Evolutionary conservation across 2,797 vertebrate species (phyloP).

Genomic region (Benthosema pterotum): DNA sequence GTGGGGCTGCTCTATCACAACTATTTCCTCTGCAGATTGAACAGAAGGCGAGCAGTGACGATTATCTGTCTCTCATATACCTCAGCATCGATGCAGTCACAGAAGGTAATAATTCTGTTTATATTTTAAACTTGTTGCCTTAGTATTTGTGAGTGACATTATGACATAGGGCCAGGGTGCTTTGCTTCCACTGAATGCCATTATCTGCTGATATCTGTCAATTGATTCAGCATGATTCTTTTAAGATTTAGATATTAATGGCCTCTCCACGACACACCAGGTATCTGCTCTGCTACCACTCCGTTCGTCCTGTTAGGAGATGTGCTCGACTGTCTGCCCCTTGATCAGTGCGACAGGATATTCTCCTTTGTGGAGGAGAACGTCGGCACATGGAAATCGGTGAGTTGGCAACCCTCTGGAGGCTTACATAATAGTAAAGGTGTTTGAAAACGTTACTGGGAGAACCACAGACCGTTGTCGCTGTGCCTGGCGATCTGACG

Average conservation of each 20-base stretch:
- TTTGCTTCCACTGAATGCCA: background rate
- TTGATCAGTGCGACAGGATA: constrained; percentile 96
- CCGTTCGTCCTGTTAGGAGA: constrained; percentile 95
- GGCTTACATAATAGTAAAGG: background rate
- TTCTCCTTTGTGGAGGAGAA: constrained; percentile 98
- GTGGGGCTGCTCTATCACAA: too few species aligned
- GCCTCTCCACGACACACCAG: constrained; percentile 70
- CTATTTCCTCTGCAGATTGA: constrained; percentile 88
- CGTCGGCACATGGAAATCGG: constrained; percentile 97
- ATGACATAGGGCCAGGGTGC: too few species aligned
- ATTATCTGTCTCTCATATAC: constrained; percentile 93
- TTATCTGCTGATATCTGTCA: too few species aligned
- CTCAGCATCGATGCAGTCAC: constrained; percentile 93
- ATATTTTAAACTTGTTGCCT: background rate
- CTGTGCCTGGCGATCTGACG: too few species aligned
- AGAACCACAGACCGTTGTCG: too few species aligned
- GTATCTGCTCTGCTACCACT: constrained; percentile 94
- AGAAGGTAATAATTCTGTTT: constrained; percentile 80
- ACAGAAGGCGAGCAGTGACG: constrained; percentile 86
- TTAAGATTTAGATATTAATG: too few species aligned
- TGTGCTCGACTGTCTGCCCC: constrained; percentile 95
- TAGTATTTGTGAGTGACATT: background rate
- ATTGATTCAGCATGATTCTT: too few species aligned
- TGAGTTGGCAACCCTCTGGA: constrained; percentile 57
- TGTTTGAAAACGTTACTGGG: background rate